Evolutionary conservation across 2,888 invertebrate genomes (phyloP).

Genomic region (Julus scandinavius): DNA sequence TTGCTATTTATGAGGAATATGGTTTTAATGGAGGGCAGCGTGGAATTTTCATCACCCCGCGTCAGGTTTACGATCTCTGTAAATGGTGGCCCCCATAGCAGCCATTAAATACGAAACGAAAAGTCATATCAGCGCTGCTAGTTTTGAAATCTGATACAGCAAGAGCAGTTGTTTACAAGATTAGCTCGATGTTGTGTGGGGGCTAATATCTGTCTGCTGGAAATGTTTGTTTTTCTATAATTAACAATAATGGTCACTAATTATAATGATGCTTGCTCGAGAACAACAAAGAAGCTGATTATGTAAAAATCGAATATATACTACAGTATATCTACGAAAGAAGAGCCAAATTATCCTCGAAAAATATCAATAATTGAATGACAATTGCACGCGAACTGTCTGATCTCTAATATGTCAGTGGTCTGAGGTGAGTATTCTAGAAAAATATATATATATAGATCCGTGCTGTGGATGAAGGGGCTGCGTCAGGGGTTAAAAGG

Average conservation of each 20-base stretch:
- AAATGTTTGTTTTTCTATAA: slow-evolving; percentile 11
- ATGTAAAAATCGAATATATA: background rate
- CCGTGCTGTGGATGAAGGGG: background rate
- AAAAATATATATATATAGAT: slow-evolving; percentile 24
- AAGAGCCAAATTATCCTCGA: background rate
- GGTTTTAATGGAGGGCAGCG: background rate
- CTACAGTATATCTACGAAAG: background rate
- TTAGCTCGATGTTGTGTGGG: background rate
- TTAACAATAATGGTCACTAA: slow-evolving; percentile 22
- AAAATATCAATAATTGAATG: background rate
- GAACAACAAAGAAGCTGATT: background rate
- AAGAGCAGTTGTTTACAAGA: background rate
- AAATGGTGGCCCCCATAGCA: background rate
- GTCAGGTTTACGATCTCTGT: background rate
- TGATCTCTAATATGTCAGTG: background rate
- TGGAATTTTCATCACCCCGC: slow-evolving; percentile 7
- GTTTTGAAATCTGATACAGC: background rate
- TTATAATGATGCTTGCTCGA: background rate
- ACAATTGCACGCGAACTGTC: slow-evolving; percentile 29
- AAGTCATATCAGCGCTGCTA: background rate
- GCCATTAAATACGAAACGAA: slow-evolving; percentile 14
- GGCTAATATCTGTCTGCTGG: background rate
- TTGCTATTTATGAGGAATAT: background rate
- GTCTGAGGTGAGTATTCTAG: background rate
- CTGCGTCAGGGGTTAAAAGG: slow-evolving; percentile 26